Evolutionary conservation across 2,113 vertebrate genomes (phyloP).

Genomic region (Salvelinus fontinalis): DNA sequence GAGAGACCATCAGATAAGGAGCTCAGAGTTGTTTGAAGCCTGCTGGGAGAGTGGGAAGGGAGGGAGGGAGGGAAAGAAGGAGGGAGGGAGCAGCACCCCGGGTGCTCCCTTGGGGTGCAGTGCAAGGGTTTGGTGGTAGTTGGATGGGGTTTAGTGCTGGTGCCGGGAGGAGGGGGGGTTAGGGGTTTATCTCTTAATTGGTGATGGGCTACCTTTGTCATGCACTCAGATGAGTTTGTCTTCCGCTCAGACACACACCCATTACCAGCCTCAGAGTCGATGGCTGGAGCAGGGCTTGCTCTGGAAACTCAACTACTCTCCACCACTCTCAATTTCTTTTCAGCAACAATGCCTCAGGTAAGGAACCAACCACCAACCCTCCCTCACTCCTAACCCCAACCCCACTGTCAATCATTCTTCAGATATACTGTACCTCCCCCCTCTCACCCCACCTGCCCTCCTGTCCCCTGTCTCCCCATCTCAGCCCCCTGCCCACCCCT

Average conservation of each 20-base stretch:
- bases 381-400: neutral
- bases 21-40: slow-evolving; percentile 51
- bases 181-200: slow-evolving; percentile 33
- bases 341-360: neutral
- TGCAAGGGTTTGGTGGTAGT: neutral
- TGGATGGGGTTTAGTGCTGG: neutral
- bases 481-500: neutral
- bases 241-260: slow-evolving; percentile 31
- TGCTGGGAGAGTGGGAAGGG: slow-evolving; percentile 24
- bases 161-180: neutral
- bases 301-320: neutral
- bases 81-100: neutral
- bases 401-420: neutral
- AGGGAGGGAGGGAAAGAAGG: neutral
- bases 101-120: neutral
- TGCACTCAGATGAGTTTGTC: slow-evolving; percentile 42
- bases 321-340: neutral
- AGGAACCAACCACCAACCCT: neutral
- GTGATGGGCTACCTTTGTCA: slow-evolving; percentile 36
- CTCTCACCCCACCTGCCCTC: neutral
- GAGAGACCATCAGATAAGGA: slow-evolving; percentile 43
- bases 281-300: slow-evolving; percentile 1
- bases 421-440: neutral
- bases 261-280: slow-evolving; percentile 18
- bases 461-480: neutral